Evolutionary conservation across 2,113 vertebrate species (phyloP).

Genomic region (Myrmecobius fasciatus): DNA sequence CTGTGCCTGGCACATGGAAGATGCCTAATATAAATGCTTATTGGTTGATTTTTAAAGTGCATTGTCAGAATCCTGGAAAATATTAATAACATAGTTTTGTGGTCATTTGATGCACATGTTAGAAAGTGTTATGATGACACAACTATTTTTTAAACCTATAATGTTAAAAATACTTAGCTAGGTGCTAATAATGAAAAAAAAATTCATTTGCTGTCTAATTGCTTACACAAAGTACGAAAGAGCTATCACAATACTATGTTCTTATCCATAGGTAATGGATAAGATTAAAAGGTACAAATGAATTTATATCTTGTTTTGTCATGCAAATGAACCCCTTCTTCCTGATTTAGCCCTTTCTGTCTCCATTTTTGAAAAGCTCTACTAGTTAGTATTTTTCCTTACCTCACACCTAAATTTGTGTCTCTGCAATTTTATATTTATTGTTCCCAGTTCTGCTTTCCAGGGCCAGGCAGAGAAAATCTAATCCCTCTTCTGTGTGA

Average conservation of each 20-base stretch:
- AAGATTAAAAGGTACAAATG: background rate
- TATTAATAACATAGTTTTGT: background rate
- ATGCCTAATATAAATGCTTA: background rate
- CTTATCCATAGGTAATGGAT: background rate
- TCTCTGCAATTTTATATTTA: background rate
- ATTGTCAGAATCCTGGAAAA: background rate
- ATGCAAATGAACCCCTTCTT: background rate
- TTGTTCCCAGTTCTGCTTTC: background rate
- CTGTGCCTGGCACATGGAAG: background rate
- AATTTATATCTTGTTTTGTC: background rate
- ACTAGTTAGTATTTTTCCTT: background rate
- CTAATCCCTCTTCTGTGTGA: background rate
- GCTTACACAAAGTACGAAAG: constrained; percentile 30
- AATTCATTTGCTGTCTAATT: background rate
- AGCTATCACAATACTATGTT: background rate
- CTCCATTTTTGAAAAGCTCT: background rate
- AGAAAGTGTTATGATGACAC: background rate
- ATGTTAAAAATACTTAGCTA: background rate
- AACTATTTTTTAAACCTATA: background rate
- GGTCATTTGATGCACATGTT: background rate
- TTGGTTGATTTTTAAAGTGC: constrained; percentile 3
- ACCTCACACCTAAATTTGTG: background rate
- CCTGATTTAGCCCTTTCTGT: background rate
- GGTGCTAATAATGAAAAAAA: background rate
- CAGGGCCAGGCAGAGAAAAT: background rate